Percentiles rank a stretch among this genome's conserved stretches.
Conservation (phyloP, 2,888 invertebrate species). For the Camptogramma bilineatum region DNA sequence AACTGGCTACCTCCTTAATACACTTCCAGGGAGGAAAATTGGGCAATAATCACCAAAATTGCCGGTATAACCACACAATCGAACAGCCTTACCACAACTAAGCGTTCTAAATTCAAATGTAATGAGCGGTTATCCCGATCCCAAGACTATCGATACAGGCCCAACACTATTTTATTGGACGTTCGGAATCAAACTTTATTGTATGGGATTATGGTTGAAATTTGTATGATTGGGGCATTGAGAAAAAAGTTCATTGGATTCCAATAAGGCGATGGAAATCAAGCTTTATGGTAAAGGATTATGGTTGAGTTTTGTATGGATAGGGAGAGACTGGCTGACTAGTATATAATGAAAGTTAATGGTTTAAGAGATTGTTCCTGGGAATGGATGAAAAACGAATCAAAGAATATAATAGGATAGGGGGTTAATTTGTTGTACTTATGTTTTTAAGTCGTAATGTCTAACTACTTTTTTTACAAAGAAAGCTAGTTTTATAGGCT, state of each 20-base stretch:
- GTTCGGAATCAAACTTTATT: conserved; percentile 10
- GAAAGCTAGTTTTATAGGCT: too few species aligned
- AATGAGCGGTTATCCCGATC: conserved; percentile 58
- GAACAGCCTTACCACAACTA: conserved; percentile 44
- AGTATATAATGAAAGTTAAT: too few species aligned
- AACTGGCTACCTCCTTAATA: too few species aligned
- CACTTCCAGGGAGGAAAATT: background rate
- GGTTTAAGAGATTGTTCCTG: too few species aligned
- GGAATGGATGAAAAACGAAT: too few species aligned
- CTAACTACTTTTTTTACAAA: too few species aligned
- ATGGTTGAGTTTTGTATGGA: background rate
- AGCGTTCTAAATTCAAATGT: conserved; percentile 62
- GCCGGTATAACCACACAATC: background rate
- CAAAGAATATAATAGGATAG: too few species aligned
- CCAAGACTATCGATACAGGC: conserved; percentile 23
- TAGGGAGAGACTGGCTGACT: background rate
- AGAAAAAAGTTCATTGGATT: background rate
- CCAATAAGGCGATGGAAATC: background rate
- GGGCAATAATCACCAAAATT: background rate
- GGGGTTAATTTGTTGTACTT: too few species aligned
- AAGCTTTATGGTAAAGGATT: background rate
- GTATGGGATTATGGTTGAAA: background rate
- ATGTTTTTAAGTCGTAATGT: too few species aligned
- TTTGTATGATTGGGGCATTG: conserved; percentile 3
- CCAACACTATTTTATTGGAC: conserved; percentile 20